phyloP scores from a whole-genome alignment of 1,140 invertebrate genomes.

The Neelides sp. region DNA sequence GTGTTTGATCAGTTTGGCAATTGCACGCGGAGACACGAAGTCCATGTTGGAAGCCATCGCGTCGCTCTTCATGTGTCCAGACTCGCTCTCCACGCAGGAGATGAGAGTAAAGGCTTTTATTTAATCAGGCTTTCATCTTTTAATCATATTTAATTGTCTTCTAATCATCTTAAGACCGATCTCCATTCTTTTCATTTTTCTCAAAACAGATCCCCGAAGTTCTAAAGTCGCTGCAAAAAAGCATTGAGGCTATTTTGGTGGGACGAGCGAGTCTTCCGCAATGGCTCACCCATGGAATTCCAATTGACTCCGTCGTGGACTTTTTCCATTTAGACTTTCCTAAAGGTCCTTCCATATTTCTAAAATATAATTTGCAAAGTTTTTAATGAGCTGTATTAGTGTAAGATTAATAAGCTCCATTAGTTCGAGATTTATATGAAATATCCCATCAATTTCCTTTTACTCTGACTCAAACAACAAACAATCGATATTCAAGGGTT shows the following conservation, averaged over 20 bases:
- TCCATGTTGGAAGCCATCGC: slow-evolving; percentile 74
- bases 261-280: slow-evolving; percentile 69
- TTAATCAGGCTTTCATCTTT: slow-evolving; percentile 3
- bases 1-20: slow-evolving; percentile 74
- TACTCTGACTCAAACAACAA: too few species aligned
- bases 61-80: slow-evolving; percentile 73
- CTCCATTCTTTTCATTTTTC: slow-evolving; percentile 7
- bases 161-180: neutral
- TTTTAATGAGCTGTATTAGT: too few species aligned
- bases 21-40: slow-evolving; percentile 86
- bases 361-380: neutral
- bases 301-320: slow-evolving; percentile 58
- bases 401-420: too few species aligned
- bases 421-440: too few species aligned
- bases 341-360: slow-evolving; percentile 34
- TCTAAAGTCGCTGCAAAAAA: slow-evolving; percentile 70
- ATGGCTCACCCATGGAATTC: slow-evolving; percentile 77
- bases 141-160: neutral
- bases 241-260: slow-evolving; percentile 72
- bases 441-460: too few species aligned
- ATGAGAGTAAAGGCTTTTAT: slow-evolving; percentile 52
- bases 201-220: slow-evolving; percentile 64
- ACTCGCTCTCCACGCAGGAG: slow-evolving; percentile 59
- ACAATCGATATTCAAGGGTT: slow-evolving; percentile 2
- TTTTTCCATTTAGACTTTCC: slow-evolving; percentile 49